A percentile compares a stretch with the other conserved stretches of the same genome.
Conservation (phyloP, 2,797 vertebrate species). For the Phoebastria nigripes region DNA sequence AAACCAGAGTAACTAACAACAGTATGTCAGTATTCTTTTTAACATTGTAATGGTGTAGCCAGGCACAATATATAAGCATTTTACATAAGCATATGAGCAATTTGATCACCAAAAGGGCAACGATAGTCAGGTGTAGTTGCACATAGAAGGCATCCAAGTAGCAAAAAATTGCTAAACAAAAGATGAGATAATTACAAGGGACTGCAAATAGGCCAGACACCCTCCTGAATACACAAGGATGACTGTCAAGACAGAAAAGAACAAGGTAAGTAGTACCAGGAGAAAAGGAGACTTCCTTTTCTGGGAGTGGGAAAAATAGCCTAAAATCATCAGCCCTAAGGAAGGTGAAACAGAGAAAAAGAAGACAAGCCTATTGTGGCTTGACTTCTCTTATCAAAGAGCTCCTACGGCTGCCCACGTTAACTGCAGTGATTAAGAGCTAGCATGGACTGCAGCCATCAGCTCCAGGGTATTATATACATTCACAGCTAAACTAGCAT, state of each 20-base stretch:
- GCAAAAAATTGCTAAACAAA: neutral
- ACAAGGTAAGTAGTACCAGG: neutral
- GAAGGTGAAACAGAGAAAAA: neutral
- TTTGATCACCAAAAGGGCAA: neutral
- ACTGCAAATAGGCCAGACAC: neutral
- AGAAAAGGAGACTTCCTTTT: neutral
- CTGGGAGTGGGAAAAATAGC: neutral
- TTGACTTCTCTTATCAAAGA: neutral
- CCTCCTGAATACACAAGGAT: neutral
- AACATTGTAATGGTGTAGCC: neutral
- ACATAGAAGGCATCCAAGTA: neutral
- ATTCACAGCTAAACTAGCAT: neutral
- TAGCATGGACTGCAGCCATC: neutral
- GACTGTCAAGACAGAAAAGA: neutral
- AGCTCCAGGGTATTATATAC: neutral
- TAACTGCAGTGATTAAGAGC: neutral
- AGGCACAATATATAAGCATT: neutral
- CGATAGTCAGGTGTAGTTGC: neutral
- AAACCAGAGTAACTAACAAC: neutral
- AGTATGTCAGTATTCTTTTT: neutral
- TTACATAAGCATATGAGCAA: neutral
- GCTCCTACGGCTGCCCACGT: accelerated
- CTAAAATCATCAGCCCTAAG: neutral
- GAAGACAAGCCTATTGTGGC: accelerated
- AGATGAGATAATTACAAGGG: neutral